These are phyloP conservation scores for Gymnoscopelus microlampas DNA, from an alignment of 2,797 vertebrate species.

Conservation along the genomic window DNA sequence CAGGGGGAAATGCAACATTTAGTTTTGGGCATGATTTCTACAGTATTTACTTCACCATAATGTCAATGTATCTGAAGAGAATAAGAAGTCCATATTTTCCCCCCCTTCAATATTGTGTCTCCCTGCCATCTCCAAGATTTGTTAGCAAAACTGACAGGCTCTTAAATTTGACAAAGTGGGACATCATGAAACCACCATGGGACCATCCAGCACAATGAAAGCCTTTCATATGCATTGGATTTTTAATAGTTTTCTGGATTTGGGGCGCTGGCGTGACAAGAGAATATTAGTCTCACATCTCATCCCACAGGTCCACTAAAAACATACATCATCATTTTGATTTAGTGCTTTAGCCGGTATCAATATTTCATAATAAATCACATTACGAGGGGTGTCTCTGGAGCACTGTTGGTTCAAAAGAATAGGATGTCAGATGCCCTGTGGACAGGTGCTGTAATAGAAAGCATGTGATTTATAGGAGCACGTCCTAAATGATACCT, in stretches of 20 bases:
- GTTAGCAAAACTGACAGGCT: too few relatives aligned
- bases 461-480: conserved; percentile 54
- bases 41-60: too few relatives aligned
- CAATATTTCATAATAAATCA: conserved; percentile 56
- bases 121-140: too few relatives aligned
- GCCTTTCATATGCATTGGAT: background rate
- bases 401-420: conserved; percentile 36
- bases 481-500: background rate
- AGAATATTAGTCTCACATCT: conserved; percentile 27
- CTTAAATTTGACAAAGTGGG: too few relatives aligned
- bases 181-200: too few relatives aligned
- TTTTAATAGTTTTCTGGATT: conserved; percentile 20
- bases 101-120: too few relatives aligned
- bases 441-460: conserved; percentile 50
- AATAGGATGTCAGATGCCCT: conserved; percentile 38
- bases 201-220: conserved; percentile 1
- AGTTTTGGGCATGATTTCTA: too few relatives aligned
- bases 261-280: conserved; percentile 28
- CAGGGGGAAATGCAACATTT: too few relatives aligned
- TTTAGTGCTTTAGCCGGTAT: conserved; percentile 41
- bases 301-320: conserved; percentile 36
- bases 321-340: conserved; percentile 49
- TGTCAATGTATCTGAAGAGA: too few relatives aligned
- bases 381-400: conserved; percentile 47
- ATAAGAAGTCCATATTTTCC: too few relatives aligned